Percentiles rank a stretch among this genome's conserved stretches.
Conservation (phyloP, 1,140 invertebrate genomes). For the Anadara kagoshimensis region DNA sequence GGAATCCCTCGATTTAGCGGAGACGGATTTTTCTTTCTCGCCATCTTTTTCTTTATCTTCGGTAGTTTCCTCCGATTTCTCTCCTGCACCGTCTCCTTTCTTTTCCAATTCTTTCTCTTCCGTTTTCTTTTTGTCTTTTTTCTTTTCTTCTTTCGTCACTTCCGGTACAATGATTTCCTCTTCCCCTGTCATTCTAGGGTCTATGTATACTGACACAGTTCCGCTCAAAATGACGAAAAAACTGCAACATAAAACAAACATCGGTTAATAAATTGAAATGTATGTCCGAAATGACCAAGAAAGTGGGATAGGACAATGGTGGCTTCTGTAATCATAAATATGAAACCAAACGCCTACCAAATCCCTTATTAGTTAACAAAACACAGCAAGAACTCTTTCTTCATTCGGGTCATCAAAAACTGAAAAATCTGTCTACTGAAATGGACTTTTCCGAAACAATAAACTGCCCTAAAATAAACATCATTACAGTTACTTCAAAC, state of each 20-base stretch:
- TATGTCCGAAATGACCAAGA: too few species aligned
- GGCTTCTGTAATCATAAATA: too few species aligned
- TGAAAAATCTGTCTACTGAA: too few species aligned
- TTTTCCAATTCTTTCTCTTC: constrained; percentile 10
- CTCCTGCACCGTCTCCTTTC: not conserved
- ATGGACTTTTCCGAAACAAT: too few species aligned
- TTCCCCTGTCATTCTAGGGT: constrained; percentile 64
- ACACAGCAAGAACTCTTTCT: too few species aligned
- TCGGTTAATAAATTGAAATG: too few species aligned
- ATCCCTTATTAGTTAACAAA: too few species aligned
- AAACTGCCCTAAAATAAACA: too few species aligned
- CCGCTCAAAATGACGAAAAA: constrained; percentile 68
- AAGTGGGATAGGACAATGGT: too few species aligned
- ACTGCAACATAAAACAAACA: constrained; percentile 35
- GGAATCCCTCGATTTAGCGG: constrained; percentile 16
- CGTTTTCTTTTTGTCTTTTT: constrained; percentile 16
- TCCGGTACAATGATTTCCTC: constrained; percentile 25
- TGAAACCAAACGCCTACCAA: too few species aligned
- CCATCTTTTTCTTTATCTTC: constrained; percentile 21
- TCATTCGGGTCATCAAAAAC: too few species aligned
- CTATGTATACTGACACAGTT: constrained; percentile 63
- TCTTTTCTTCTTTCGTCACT: constrained; percentile 6
- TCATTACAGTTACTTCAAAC: too few species aligned
- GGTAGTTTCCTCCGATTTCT: constrained; percentile 7
- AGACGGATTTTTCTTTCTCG: constrained; percentile 3